These are phyloP conservation scores for Pteropus alecto DNA, from an alignment of 2,113 vertebrate genomes.

Conservation along the genomic window DNA sequence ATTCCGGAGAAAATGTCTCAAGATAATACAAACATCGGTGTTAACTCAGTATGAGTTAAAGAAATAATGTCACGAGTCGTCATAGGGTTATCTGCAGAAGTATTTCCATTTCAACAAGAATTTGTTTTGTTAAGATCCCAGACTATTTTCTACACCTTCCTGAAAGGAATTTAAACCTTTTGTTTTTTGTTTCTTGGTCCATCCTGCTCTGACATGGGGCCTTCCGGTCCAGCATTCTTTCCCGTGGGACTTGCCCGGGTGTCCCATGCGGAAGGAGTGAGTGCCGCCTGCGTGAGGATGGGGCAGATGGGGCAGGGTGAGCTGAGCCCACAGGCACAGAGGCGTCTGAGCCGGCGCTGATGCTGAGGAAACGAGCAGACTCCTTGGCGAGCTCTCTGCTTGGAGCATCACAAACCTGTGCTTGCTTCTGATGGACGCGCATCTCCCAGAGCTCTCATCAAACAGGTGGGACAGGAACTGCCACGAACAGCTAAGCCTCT, in stretches of 20 bases:
- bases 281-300: too few relatives aligned
- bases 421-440: not conserved
- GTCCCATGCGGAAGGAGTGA: not conserved
- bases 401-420: not conserved
- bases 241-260: not conserved
- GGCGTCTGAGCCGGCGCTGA: too few relatives aligned
- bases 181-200: not conserved
- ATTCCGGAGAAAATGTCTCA: not conserved
- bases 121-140: not conserved
- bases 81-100: not conserved
- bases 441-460: accelerated
- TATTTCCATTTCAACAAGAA: not conserved
- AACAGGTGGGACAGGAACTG: too few relatives aligned
- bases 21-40: not conserved
- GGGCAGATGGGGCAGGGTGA: accelerated
- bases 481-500: not conserved
- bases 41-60: not conserved
- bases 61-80: not conserved
- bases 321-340: too few relatives aligned
- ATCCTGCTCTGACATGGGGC: accelerated
- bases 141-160: not conserved
- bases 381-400: not conserved
- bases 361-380: accelerated
- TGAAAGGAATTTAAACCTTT: not conserved
- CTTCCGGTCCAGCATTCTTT: accelerated